These are phyloP conservation scores for Sylvicola cinctus DNA, from an alignment of 2,888 invertebrate species.

Conservation along the genomic window DNA sequence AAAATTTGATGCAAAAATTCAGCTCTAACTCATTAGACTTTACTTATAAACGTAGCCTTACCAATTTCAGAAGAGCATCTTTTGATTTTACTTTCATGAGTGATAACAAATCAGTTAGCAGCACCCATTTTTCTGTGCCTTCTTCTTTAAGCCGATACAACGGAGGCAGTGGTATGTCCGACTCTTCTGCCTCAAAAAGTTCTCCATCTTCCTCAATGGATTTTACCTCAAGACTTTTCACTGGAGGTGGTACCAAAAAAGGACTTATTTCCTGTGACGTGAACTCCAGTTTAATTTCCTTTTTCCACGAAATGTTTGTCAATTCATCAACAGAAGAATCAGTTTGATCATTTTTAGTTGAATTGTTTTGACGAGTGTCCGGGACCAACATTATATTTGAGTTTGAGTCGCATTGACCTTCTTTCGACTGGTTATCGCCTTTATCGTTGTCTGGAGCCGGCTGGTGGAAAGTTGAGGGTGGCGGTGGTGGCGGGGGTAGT, in stretches of 20 bases:
- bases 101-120: conserved; percentile 58
- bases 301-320: neutral
- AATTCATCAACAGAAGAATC: neutral
- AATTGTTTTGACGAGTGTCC: conserved; percentile 6
- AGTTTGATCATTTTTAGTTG: conserved; percentile 12
- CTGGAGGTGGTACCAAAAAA: neutral
- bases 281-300: conserved; percentile 25
- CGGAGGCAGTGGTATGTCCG: conserved; percentile 58
- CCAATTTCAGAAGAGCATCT: conserved; percentile 55
- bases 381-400: conserved; percentile 6
- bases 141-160: conserved; percentile 51
- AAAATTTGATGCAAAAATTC: neutral
- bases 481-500: neutral
- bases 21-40: conserved; percentile 1
- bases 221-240: neutral
- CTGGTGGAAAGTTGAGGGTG: no score
- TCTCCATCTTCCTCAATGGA: conserved; percentile 23
- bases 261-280: conserved; percentile 11
- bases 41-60: conserved; percentile 9
- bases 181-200: conserved; percentile 61
- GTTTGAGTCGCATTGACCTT: conserved; percentile 8
- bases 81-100: conserved; percentile 60
- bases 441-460: neutral
- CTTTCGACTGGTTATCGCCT: no score
- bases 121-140: conserved; percentile 54